A percentile compares a stretch with the other conserved stretches of the same genome.
These are phyloP conservation scores for Drosophila yakuba DNA, from an alignment of 1,140 invertebrate genomes.

Conservation along the genomic window DNA sequence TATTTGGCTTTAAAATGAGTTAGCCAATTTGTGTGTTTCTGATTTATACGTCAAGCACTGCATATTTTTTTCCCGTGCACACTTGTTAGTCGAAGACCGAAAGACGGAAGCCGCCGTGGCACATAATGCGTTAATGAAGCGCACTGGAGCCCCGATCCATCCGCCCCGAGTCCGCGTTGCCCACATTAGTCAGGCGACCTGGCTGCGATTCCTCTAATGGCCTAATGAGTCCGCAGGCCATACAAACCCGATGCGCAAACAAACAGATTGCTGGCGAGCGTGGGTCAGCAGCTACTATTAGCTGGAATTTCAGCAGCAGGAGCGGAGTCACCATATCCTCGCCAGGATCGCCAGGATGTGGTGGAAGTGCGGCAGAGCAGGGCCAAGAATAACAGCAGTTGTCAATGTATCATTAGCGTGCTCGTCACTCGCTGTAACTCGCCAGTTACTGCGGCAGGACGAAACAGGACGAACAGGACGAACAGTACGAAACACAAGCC, in stretches of 20 bases:
- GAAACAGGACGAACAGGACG: conserved; percentile 4
- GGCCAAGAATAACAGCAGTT: conserved; percentile 61
- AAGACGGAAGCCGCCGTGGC: conserved; percentile 38
- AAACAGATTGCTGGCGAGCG: conserved; percentile 33
- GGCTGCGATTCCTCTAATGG: conserved; percentile 50
- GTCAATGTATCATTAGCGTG: conserved; percentile 72
- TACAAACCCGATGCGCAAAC: conserved; percentile 39
- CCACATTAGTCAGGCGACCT: conserved; percentile 25
- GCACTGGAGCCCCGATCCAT: conserved; percentile 17
- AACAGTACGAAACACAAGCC: conserved; percentile 1
- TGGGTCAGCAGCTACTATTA: conserved; percentile 18
- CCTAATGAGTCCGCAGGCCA: conserved; percentile 52
- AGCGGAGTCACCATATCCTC: neutral
- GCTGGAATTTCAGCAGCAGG: conserved; percentile 2
- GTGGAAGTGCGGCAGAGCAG: neutral
- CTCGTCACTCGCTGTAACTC: conserved; percentile 15
- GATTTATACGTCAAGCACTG: neutral
- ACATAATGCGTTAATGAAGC: conserved; percentile 66
- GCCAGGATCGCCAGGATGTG: neutral
- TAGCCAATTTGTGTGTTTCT: neutral
- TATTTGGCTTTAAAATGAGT: neutral
- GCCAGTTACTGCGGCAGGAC: conserved; percentile 24
- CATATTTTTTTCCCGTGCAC: conserved; percentile 5
- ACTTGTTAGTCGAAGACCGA: conserved; percentile 15
- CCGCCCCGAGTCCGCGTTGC: neutral